These are phyloP conservation scores for Pipistrellus pygmaeus DNA, from an alignment of 2,797 vertebrate species.

Conservation along the genomic window DNA sequence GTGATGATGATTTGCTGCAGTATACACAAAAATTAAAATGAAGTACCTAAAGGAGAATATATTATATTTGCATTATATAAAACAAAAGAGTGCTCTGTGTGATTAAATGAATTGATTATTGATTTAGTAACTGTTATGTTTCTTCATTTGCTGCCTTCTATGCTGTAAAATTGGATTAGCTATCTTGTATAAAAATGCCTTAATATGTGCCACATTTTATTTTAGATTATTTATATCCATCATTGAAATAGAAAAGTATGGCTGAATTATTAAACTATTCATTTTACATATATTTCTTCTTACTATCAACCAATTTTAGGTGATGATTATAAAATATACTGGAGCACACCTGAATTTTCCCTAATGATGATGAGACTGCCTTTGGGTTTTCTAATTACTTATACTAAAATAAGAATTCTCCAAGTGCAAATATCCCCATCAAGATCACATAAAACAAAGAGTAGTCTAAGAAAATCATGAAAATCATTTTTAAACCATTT, in stretches of 20 bases:
- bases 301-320: neutral
- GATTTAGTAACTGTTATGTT: neutral
- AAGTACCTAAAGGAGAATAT: neutral
- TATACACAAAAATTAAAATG: neutral
- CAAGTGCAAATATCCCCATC: neutral
- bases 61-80: neutral
- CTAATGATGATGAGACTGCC: neutral
- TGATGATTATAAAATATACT: neutral
- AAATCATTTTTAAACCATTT: constrained; percentile 34
- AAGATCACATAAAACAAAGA: neutral
- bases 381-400: constrained; percentile 55
- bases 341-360: neutral
- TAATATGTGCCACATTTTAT: neutral
- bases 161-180: constrained; percentile 19
- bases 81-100: neutral
- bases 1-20: neutral
- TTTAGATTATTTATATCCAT: constrained; percentile 26
- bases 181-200: constrained; percentile 37
- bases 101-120: constrained; percentile 3
- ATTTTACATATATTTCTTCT: neutral
- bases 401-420: constrained; percentile 43
- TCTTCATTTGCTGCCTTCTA: neutral
- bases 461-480: constrained; percentile 13
- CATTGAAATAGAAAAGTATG: neutral
- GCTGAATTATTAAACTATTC: neutral